Evolutionary conservation across 92 coral and sea anemone genomes (phyloP), one percentile per base, ranked within the genome.

Genomic region (Meandrina meandrites): DNA sequence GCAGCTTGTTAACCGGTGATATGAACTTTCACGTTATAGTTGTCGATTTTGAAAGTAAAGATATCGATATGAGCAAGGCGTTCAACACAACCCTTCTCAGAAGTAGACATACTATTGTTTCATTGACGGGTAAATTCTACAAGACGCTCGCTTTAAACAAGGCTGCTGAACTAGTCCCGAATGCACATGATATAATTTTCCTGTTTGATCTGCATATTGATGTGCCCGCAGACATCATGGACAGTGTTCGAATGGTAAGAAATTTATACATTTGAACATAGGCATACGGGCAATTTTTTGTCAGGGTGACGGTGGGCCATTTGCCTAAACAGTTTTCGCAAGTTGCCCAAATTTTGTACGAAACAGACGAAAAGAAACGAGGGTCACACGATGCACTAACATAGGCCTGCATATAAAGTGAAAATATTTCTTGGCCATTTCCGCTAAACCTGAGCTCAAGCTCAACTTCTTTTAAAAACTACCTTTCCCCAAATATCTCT

Each of bases 31-130:
- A 69, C 54, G 79, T 87, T 17, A 76, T 87, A 56, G 69, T 87
- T 15, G 58, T 87, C 28, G 90, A 87, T 72, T 87, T 87, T 79
- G 90, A 79, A 67, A 87, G 90, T 70, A 47, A 79, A 22, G 90
- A 87, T 58, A 78, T 80, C 8, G 85, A 87, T 54, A 77, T 87
- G 40, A 86, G 21, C 32, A 80, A 80, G 31, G 60, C 75, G 80
- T 28, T 87, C 60, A 70, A 80, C 71, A 79, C 30, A 51, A n/a
- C 85, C 79, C 64, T 84, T 42, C 72, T 87, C 17, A 37, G 80
- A 22, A 83, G 60, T 19, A 87, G 73, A n/a, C 75, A 70, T 32
- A 79, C 64, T 7, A 35, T 87, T 47, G 68, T 87, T 28, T 79
- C 80, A 45, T 69, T 50, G 56, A 71, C 80, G 54, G 90, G 90